Conservation (phyloP, 2,113 vertebrate species). For the Phylloscopus trochilus region DNA sequence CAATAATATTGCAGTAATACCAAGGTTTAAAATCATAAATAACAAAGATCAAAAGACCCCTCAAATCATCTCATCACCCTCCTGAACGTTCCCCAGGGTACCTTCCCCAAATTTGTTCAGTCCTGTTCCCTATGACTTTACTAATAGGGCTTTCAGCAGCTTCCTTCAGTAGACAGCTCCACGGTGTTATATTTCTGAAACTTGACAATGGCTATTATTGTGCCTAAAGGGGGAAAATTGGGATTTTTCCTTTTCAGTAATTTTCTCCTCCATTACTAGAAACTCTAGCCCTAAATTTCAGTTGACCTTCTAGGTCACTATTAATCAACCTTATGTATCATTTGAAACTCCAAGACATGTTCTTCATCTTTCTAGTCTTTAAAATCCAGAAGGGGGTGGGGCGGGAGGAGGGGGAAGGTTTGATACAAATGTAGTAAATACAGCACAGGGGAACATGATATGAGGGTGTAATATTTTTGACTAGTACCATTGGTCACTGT, state of each 20-base stretch:
- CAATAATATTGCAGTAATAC: neutral
- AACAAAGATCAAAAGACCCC: constrained; percentile 8
- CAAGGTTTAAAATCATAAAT: neutral
- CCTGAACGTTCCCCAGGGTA: neutral
- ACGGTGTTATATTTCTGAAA: constrained; percentile 45
- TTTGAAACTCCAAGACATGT: constrained; percentile 28
- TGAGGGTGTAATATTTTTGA: neutral
- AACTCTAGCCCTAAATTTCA: constrained; percentile 54
- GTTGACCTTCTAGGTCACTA: constrained; percentile 38
- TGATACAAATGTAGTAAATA: neutral
- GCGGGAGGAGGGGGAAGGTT: neutral
- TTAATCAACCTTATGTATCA: constrained; percentile 21
- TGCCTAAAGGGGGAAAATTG: constrained; percentile 4
- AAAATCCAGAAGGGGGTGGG: neutral
- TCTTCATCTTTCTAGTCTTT: constrained; percentile 15
- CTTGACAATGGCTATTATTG: constrained; percentile 51
- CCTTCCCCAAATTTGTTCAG: constrained; percentile 48
- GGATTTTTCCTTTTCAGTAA: constrained; percentile 27
- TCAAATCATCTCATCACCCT: neutral
- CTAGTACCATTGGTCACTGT: neutral
- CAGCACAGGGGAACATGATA: neutral
- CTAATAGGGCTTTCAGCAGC: constrained; percentile 52
- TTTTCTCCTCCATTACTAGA: constrained; percentile 58
- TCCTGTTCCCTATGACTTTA: constrained; percentile 14
- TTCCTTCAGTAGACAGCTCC: constrained; percentile 33